Evolutionary conservation across 2,888 invertebrate genomes (phyloP).

Genomic region (Agrochola macilenta): DNA sequence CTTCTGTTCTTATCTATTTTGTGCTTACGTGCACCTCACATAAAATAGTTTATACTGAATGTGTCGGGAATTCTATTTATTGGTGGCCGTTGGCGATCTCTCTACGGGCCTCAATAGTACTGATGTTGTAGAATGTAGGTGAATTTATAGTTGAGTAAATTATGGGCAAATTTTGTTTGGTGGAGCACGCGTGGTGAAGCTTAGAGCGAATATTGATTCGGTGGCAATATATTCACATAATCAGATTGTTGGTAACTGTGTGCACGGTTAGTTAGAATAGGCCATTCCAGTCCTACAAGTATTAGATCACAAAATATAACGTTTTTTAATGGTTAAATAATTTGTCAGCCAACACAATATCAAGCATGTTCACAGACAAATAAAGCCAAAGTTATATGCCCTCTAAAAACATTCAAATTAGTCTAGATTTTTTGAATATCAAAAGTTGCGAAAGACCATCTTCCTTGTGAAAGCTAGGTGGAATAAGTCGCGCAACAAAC

Average conservation of each 20-base stretch:
- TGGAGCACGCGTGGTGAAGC: neutral
- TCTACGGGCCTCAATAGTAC: slow-evolving; percentile 18
- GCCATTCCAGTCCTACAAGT: neutral
- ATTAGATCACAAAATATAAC: neutral
- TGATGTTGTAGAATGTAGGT: slow-evolving; percentile 15
- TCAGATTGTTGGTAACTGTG: too few species aligned
- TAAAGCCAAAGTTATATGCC: neutral
- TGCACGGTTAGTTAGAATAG: neutral
- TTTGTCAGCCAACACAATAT: neutral
- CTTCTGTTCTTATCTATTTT: neutral
- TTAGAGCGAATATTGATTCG: slow-evolving; percentile 9
- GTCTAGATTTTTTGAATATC: neutral
- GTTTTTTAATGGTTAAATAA: neutral
- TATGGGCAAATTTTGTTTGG: neutral
- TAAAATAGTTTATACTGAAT: slow-evolving; percentile 44
- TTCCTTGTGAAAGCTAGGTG: neutral
- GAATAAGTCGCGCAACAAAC: neutral
- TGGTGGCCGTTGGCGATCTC: slow-evolving; percentile 25
- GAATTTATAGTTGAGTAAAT: slow-evolving; percentile 29
- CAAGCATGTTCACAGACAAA: neutral
- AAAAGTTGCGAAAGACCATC: neutral
- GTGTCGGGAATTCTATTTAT: slow-evolving; percentile 49
- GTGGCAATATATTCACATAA: neutral
- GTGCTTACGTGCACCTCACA: slow-evolving; percentile 23
- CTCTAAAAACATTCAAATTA: neutral